Evolutionary conservation across 2,888 invertebrate species (phyloP).

Genomic region (Theretra japonica): DNA sequence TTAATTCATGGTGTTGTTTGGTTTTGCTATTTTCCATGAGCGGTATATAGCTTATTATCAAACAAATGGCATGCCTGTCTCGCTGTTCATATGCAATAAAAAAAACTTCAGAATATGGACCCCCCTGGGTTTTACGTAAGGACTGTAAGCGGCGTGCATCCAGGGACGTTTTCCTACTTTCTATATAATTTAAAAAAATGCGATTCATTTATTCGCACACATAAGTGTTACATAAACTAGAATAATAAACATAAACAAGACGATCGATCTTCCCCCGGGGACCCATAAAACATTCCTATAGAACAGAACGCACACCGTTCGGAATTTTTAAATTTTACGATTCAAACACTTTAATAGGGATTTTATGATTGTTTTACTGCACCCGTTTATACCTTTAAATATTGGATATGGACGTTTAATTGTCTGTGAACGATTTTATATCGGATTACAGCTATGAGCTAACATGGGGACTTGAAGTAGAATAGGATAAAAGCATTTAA

Average conservation of each 20-base stretch:
- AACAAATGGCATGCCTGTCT: no score
- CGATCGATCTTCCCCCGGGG: constrained; percentile 34
- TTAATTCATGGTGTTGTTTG: no score
- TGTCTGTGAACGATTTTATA: constrained; percentile 49
- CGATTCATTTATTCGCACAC: not conserved
- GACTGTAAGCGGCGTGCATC: no score
- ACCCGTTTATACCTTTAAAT: constrained; percentile 64
- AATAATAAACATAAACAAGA: constrained; percentile 36
- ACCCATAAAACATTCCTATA: constrained; percentile 56
- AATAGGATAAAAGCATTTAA: constrained; percentile 3
- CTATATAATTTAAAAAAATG: not conserved
- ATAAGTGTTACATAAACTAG: constrained; percentile 13
- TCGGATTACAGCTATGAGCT: not conserved
- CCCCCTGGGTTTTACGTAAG: no score
- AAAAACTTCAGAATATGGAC: no score
- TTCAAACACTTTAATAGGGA: constrained; percentile 62
- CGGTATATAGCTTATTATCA: no score
- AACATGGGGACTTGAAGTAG: constrained; percentile 8
- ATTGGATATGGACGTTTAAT: constrained; percentile 61
- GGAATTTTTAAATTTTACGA: constrained; percentile 69
- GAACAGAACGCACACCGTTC: constrained; percentile 55
- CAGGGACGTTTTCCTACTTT: no score
- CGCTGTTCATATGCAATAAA: no score
- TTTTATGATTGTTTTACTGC: constrained; percentile 69
- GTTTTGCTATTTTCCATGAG: no score